Percentiles rank a stretch among this genome's conserved stretches.
Evolutionary conservation across 2,797 vertebrate genomes (phyloP).

Genomic region (Muraenolepis orangiensis): DNA sequence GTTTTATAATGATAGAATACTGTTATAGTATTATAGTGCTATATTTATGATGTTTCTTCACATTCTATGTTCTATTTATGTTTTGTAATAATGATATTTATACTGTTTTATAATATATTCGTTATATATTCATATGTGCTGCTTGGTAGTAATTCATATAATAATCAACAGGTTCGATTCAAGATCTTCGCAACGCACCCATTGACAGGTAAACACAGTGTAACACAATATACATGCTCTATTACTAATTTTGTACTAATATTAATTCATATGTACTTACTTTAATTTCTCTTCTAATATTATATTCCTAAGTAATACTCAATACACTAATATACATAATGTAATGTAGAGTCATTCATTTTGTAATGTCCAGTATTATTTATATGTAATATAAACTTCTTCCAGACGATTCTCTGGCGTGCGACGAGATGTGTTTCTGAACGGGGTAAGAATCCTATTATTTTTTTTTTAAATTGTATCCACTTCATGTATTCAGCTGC

Average conservation of each 20-base stretch:
- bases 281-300: no score
- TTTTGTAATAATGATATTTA: neutral
- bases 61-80: no score
- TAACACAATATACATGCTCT: no score
- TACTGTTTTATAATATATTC: neutral
- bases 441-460: constrained; percentile 85
- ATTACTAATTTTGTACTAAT: neutral
- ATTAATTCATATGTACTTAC: neutral
- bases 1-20: no score
- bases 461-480: neutral
- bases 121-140: neutral
- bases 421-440: constrained; percentile 94
- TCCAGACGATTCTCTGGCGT: constrained; percentile 92
- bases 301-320: neutral
- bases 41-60: no score
- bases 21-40: neutral
- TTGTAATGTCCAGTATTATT: neutral
- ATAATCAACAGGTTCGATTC: constrained; percentile 85
- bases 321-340: no score
- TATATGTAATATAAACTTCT: constrained; percentile 32
- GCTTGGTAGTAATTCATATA: constrained; percentile 11
- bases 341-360: neutral
- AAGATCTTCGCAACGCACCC: constrained; percentile 92
- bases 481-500: neutral
- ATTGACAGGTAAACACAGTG: constrained; percentile 96